A percentile compares a stretch with the other conserved stretches of the same genome.
phyloP scores from a whole-genome alignment of 2,888 invertebrate species.

The Drosophila picticornis region DNA sequence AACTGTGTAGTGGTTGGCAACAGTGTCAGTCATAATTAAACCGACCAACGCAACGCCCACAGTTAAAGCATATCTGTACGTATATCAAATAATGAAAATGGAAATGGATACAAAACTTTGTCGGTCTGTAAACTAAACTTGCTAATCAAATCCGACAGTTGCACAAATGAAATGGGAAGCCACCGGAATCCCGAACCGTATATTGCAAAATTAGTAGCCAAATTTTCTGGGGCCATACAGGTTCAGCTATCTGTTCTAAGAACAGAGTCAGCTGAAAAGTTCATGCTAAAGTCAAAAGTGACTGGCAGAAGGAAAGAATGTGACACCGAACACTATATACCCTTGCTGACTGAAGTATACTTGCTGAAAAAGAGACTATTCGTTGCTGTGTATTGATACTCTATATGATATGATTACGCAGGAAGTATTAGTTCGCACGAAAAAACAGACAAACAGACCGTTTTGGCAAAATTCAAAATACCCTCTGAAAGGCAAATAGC shows the following conservation, averaged over 20 bases:
- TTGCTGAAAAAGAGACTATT: not conserved
- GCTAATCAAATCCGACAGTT: slow-evolving; percentile 65
- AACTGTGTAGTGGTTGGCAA: slow-evolving; percentile 45
- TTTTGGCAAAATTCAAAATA: not conserved
- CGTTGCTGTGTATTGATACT: not conserved
- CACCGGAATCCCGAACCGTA: not conserved
- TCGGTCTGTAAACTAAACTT: slow-evolving; percentile 52
- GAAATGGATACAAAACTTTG: slow-evolving; percentile 66
- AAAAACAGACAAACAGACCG: not conserved
- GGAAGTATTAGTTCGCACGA: not conserved
- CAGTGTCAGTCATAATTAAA: slow-evolving; percentile 72
- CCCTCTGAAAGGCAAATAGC: not conserved
- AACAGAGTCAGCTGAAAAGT: not conserved
- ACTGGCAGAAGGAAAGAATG: not conserved
- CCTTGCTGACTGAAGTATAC: not conserved
- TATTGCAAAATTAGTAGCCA: not conserved
- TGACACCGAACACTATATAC: not conserved
- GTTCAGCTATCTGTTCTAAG: too few species aligned
- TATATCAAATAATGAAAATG: slow-evolving; percentile 48
- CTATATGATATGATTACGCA: not conserved
- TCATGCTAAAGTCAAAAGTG: not conserved
- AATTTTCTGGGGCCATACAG: not conserved
- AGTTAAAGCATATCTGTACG: slow-evolving; percentile 49
- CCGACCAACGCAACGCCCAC: slow-evolving; percentile 34
- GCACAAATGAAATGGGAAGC: slow-evolving; percentile 16